Evolutionary conservation across 2,113 vertebrate genomes (phyloP).

Genomic region (Leptosomus discolor): DNA sequence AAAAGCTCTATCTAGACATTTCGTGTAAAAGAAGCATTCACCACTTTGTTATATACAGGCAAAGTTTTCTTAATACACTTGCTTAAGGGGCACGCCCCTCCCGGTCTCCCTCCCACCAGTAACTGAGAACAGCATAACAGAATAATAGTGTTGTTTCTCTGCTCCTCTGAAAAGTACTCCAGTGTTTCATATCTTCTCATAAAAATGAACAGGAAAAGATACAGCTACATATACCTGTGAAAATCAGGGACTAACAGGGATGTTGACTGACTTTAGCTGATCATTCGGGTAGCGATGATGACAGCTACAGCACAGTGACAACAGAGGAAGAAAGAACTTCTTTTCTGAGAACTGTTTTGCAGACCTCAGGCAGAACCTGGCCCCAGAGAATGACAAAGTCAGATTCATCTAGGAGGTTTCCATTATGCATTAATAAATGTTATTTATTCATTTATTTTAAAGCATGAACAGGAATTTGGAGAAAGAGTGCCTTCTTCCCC

Average conservation of each 20-base stretch:
- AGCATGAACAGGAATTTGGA: background rate
- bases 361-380: background rate
- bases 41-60: background rate
- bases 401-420: background rate
- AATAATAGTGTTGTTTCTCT: background rate
- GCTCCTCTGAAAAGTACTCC: background rate
- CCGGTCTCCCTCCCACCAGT: background rate
- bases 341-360: background rate
- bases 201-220: background rate
- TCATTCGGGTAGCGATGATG: too few species aligned
- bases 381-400: background rate
- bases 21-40: background rate
- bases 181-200: background rate
- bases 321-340: background rate
- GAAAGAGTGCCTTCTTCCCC: background rate
- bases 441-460: background rate
- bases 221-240: background rate
- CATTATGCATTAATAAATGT: background rate
- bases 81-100: background rate
- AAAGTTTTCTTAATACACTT: background rate
- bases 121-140: background rate
- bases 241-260: background rate
- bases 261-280: background rate
- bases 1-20: background rate
- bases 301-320: background rate